Conservation (phyloP, 2,888 invertebrate species). For the Tanypteryx hageni region DNA sequence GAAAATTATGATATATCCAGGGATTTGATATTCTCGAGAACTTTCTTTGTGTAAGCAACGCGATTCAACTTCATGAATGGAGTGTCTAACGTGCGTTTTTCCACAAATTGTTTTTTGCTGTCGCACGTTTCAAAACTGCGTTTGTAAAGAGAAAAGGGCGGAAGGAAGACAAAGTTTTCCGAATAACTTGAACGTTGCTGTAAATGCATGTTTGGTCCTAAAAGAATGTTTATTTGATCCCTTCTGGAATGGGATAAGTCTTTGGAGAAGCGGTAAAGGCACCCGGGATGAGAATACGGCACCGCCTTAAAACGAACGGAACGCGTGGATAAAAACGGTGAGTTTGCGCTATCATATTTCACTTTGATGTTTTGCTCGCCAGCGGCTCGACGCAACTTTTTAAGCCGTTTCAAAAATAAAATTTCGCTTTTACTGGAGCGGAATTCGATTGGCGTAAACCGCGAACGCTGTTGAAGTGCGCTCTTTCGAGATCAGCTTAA, state of each 20-base stretch:
- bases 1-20: too few relatives aligned
- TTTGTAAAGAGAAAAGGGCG: too few relatives aligned
- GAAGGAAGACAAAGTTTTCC: too few relatives aligned
- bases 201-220: not conserved
- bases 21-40: too few relatives aligned
- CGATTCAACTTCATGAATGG: too few relatives aligned
- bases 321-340: not conserved
- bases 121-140: too few relatives aligned
- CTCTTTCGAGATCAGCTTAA: not conserved
- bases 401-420: conserved; percentile 9
- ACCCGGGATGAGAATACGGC: not conserved
- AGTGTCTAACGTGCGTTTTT: too few relatives aligned
- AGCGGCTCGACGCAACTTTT: not conserved
- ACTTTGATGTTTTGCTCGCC: not conserved
- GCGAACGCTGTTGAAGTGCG: not conserved
- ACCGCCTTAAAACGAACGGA: not conserved
- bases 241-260: not conserved
- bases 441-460: not conserved
- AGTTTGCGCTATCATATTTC: not conserved
- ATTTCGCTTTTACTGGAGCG: not conserved
- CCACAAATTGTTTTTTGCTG: too few relatives aligned
- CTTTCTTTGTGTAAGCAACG: too few relatives aligned
- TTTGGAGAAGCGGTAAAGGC: not conserved
- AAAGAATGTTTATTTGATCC: not conserved
- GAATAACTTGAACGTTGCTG: not conserved